Conservation (phyloP, 2,888 invertebrate genomes). For the Lagria hirta region DNA sequence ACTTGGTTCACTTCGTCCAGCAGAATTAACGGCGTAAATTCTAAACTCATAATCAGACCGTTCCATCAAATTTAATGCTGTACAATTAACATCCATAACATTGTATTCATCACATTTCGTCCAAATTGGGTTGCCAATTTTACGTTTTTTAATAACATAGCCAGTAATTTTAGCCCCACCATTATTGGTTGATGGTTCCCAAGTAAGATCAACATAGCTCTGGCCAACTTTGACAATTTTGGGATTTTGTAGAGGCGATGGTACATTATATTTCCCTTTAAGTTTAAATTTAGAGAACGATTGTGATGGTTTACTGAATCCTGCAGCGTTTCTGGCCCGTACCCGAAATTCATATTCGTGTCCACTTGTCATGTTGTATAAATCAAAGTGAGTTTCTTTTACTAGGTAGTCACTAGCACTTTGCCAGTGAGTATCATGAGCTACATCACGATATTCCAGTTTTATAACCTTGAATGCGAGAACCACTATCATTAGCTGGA, state of each 20-base stretch:
- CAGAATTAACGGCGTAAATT: constrained; percentile 91
- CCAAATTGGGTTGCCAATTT: constrained; percentile 85
- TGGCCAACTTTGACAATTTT: constrained; percentile 84
- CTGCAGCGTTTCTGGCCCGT: constrained; percentile 96
- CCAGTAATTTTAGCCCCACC: constrained; percentile 94
- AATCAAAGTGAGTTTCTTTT: constrained; percentile 83
- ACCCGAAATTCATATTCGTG: constrained; percentile 98
- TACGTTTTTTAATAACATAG: constrained; percentile 89
- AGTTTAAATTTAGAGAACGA: constrained; percentile 81
- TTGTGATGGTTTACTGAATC: constrained; percentile 90
- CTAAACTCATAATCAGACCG: constrained; percentile 94
- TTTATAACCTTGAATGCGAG: constrained; percentile 92
- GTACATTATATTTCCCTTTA: constrained; percentile 83
- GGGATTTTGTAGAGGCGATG: constrained; percentile 84
- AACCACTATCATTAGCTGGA: constrained; percentile 92
- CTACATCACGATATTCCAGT: constrained; percentile 84
- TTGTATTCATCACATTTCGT: constrained; percentile 91
- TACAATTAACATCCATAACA: constrained; percentile 82
- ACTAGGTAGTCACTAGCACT: constrained; percentile 84
- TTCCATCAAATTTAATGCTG: constrained; percentile 85
- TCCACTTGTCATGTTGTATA: constrained; percentile 81
- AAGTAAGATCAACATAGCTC: constrained; percentile 90
- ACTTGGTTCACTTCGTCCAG: constrained; percentile 86
- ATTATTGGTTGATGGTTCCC: constrained; percentile 88
- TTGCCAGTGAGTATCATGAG: constrained; percentile 80